Base-by-base conservation (phyloP, 2,797 vertebrate genomes). In the Protosalanx chinensis region DNA sequence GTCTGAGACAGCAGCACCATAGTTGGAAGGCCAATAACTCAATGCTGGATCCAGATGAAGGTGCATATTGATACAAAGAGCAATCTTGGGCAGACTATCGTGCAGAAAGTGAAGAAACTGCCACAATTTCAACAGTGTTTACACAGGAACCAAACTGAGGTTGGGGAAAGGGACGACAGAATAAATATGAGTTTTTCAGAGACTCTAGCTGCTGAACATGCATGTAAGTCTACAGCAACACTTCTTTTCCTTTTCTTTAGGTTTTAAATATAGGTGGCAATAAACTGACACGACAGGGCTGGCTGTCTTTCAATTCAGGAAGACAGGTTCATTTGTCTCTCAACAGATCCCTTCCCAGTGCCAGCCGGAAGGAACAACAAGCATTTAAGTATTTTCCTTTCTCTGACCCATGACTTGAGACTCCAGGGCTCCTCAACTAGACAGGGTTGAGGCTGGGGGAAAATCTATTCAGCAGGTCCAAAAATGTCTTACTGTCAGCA, bases 251-350 rank as follows among this genome's bases (percentile, higher is more conserved):
- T 53, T 57, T 74, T 64, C 64, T 46, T 46, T 46, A 59, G 51
- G 64, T 62, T 37, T 75, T 80, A 79, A 71, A 18, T 69, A 76
- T 69, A 77, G 60, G 41, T 56, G 8, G 29, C 53, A 64, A 83
- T 79, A 79, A 81, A 85, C 74, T 84, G 71, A 80, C 49, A 61
- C 63, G 69, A 75, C 10, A 27, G 23, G 23, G 23, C 23, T 27
- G 23, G 23, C 76, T 76, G 76, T 72, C 82, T 75, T 81, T 81
- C 71, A 75, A 75, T 83, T 83, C 81, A 71, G 73, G 69, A 68
- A 81, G 81, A 83, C 75, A 68, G 76, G 64, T 82, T 88, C 80
- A 84, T 88, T 80, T 80, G 82, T 89, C 83, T 86, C 77, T 86
- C 83, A 84, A 49, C 83, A 84, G 81, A 88, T 84, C 71, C 70